Evolutionary conservation across 2,888 invertebrate genomes (phyloP).

Genomic region (Miltochrista miniata): DNA sequence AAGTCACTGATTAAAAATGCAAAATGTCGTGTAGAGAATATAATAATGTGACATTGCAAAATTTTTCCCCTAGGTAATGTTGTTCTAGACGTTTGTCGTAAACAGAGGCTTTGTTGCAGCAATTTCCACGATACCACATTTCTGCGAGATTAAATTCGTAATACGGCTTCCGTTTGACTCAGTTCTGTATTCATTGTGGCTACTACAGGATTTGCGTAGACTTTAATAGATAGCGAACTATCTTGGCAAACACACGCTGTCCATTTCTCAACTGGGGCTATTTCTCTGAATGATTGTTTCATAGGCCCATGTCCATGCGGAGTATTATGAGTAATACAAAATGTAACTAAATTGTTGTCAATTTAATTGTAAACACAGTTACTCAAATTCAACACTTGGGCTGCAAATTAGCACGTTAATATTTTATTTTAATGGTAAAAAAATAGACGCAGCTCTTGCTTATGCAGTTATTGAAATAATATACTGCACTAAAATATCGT

Average conservation of each 20-base stretch:
- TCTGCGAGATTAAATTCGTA: slow-evolving; percentile 81
- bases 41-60: slow-evolving; percentile 49
- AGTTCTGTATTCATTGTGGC: slow-evolving; percentile 64
- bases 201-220: slow-evolving; percentile 54
- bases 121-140: slow-evolving; percentile 78
- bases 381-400: too few species aligned
- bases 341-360: too few species aligned
- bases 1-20: too few species aligned
- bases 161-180: slow-evolving; percentile 71
- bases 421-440: too few species aligned
- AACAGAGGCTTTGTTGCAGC: slow-evolving; percentile 71
- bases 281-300: slow-evolving; percentile 6
- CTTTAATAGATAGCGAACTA: slow-evolving; percentile 33
- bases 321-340: too few species aligned
- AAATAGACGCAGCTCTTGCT: too few species aligned
- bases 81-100: slow-evolving; percentile 64
- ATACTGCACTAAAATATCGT: neutral
- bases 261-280: too few species aligned
- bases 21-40: slow-evolving; percentile 42
- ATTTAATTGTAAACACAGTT: too few species aligned
- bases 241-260: slow-evolving; percentile 3
- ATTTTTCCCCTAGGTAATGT: slow-evolving; percentile 57
- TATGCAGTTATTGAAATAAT: neutral
- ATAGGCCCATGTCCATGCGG: too few species aligned
- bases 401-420: too few species aligned